Base-by-base conservation (phyloP, 2,797 vertebrate genomes). In the Numenius phaeopus region DNA sequence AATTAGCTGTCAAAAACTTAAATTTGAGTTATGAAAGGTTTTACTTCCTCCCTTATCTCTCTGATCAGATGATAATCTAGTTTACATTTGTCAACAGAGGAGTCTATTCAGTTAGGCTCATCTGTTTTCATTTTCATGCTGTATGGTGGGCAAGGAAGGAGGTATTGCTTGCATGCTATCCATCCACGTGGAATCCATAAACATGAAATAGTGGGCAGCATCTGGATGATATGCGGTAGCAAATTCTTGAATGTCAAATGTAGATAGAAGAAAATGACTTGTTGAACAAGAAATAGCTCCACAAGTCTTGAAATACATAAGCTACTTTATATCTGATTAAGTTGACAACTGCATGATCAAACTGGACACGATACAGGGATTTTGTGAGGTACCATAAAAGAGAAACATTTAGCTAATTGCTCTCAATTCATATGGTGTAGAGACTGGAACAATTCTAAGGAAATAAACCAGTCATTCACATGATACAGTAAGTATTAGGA, bases 181-280 rank as follows among this genome's bases (percentile, higher is more conserved):
- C 70, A 81, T 89, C 61, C 84, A 83, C 72, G 61, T 42, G n/a
- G 55, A 94, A 92, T 80, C 70, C 75, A 72, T 75, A 91, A 96
- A 83, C 69, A 87, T 47, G 80, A 66, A 95, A 83, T 7, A 80
- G 65, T 23, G 24, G 54, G 32, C 39, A 82, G 67, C 85, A 94
- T 94, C 79, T 96, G 89, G 83, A 86, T 50, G 46, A 69, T 62
- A 95, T 46, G 67, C 1, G 4, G 50, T 42, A 80, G 78, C 66
- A 92, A 69, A 50, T 80, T 57, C 23, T 49, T 15, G 6, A 59
- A 78, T 65, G 76, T 79, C 71, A 96, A 72, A 93, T 37, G 30
- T 3, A 55, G 78, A 86, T 47, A 54, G 88, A 91, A 96, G 76
- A 89, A 98, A 97, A 94, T 59, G 3, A 83, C 22, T 85, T 22